Base-by-base conservation (phyloP, 2,797 vertebrate genomes). In the Phrynocephalus vlangalii region DNA sequence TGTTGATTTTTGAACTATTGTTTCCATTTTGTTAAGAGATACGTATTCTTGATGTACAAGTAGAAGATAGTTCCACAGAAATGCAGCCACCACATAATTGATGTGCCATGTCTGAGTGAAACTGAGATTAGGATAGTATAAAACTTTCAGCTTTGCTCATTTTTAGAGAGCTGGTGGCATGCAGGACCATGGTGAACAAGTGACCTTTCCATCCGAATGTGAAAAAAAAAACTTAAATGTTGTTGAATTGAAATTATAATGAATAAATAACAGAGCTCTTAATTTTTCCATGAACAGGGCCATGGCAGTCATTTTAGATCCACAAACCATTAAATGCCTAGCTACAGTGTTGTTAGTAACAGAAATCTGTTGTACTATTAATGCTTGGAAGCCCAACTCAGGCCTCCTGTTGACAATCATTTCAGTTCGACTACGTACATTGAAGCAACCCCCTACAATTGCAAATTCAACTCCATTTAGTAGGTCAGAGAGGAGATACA, bases 251-350 rank as follows among this genome's bases (percentile, higher is more conserved):
- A 76, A 71, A 10, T 33, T 68, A 86, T 48, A 93, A 94, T 93
- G 24, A 94, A 94, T 95, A 94, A 96, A 96, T 89, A 76, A 63
- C 0, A 2, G 80, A 86, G 84, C 78, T 73, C 66, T 77, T 0
- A 0, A 20, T 72, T 20, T 24, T 73, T 63, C 79, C 71, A 85
- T 20, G 18, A 63, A 82, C 75, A 0, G 0, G 52, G 38, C 9
- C 71, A 5, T 28, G 38, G 8, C 71, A 6, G 1, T 85, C 44
- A 68, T 78, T 85, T 63, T 1, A 26, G 3, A 79, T 18, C 60
- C 6, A 5, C 13, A 30, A 52, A n/a, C 15, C 26, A 79, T 79
- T 79, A 56, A 56, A 52, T 44, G 38, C 38, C 38, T 5, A 44
- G 38, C 38, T 44, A 44, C 38, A 44, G 3, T 44, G 38, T 44